Percentiles rank a stretch among this genome's conserved stretches.
These are phyloP conservation scores for Drosophila dunni DNA, from an alignment of 1,140 invertebrate species.

Conservation along the genomic window DNA sequence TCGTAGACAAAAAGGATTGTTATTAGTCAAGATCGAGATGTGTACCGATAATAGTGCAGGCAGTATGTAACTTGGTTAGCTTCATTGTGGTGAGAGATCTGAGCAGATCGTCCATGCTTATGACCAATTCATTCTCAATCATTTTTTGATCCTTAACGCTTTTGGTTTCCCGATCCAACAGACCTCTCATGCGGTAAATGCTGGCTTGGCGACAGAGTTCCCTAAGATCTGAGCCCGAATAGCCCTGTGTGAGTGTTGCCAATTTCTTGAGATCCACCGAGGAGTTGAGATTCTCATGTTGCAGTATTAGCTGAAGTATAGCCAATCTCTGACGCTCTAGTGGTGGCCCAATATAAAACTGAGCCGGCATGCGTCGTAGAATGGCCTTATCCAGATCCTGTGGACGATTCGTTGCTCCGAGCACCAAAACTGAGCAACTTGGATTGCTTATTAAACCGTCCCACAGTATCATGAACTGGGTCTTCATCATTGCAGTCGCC, in stretches of 20 bases:
- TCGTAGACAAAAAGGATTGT: not conserved
- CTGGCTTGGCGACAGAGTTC: slow-evolving; percentile 96
- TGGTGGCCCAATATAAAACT: slow-evolving; percentile 95
- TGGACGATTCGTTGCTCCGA: slow-evolving; percentile 95
- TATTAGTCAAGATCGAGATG: slow-evolving; percentile 57
- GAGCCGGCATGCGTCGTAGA: slow-evolving; percentile 97
- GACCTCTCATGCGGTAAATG: slow-evolving; percentile 90
- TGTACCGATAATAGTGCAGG: slow-evolving; percentile 41
- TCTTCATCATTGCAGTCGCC: slow-evolving; percentile 99
- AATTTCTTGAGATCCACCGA: slow-evolving; percentile 90
- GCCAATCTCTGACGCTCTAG: slow-evolving; percentile 89
- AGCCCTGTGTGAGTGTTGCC: slow-evolving; percentile 91
- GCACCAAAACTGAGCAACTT: slow-evolving; percentile 87
- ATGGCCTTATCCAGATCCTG: slow-evolving; percentile 97
- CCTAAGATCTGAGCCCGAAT: slow-evolving; percentile 96
- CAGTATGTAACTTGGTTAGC: slow-evolving; percentile 87
- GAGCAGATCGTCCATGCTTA: slow-evolving; percentile 88
- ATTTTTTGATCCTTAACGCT: not conserved
- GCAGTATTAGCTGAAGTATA: slow-evolving; percentile 92
- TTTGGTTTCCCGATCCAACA: not conserved
- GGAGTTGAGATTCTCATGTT: slow-evolving; percentile 89
- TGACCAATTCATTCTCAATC: slow-evolving; percentile 82
- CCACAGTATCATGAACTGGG: slow-evolving; percentile 95
- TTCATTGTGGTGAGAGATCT: slow-evolving; percentile 88
- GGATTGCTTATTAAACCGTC: slow-evolving; percentile 93